Conservation (phyloP, 2,113 vertebrate genomes). For the Sialia sialis region DNA sequence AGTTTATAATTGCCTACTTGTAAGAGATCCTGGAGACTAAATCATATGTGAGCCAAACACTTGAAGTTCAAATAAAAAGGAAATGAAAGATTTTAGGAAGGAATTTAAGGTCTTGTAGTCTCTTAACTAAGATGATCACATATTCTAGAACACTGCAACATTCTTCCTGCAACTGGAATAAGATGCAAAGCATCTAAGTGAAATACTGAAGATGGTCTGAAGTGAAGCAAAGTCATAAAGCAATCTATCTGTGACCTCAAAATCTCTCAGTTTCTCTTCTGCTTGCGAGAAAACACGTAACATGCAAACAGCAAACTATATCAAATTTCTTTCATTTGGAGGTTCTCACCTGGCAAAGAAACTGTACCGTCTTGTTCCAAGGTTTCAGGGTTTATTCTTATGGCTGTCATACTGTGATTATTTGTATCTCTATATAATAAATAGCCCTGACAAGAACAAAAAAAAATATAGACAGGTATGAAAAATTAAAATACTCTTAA, state of each 20-base stretch:
- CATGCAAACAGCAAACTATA: not conserved
- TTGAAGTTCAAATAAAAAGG: not conserved
- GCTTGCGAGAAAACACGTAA: not conserved
- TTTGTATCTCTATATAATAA: constrained; percentile 94
- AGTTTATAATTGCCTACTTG: not conserved
- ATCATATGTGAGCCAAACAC: not conserved
- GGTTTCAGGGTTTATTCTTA: constrained; percentile 98
- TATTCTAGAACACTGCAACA: not conserved
- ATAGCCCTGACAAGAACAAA: constrained; percentile 79
- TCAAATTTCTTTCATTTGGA: not conserved
- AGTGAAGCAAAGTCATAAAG: not conserved
- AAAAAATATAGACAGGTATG: not conserved
- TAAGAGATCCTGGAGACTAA: not conserved
- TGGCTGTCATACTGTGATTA: constrained; percentile 91
- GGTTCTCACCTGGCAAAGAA: constrained; percentile 86
- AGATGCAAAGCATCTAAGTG: not conserved
- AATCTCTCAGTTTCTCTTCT: not conserved
- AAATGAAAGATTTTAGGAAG: not conserved
- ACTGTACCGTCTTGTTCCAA: constrained; percentile 93
- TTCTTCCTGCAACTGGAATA: not conserved
- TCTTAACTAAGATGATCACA: not conserved
- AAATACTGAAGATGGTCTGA: not conserved
- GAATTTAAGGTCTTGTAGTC: not conserved
- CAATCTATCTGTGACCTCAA: not conserved
- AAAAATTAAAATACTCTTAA: not conserved